These are phyloP conservation scores for Geothlypis trichas DNA, from an alignment of 2,113 vertebrate genomes.

Conservation along the genomic window DNA sequence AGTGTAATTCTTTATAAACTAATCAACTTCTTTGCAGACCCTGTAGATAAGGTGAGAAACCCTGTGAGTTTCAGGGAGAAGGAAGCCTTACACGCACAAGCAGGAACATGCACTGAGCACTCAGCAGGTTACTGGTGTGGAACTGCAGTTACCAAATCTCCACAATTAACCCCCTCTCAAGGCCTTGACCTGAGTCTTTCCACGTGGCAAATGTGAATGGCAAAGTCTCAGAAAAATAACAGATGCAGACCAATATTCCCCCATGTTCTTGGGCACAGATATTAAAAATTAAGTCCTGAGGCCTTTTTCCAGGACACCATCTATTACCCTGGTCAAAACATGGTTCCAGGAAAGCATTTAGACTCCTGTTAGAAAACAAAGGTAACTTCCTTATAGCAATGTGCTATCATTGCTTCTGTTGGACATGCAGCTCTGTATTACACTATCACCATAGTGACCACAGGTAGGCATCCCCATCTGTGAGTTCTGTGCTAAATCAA, in stretches of 20 bases:
- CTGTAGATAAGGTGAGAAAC: background rate
- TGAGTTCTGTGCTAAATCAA: background rate
- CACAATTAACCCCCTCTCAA: background rate
- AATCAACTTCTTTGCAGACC: background rate
- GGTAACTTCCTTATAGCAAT: background rate
- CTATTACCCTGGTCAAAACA: background rate
- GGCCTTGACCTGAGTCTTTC: background rate
- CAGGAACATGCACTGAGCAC: background rate
- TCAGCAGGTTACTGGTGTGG: background rate
- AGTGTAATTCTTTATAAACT: background rate
- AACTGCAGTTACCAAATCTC: background rate
- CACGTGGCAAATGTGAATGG: background rate
- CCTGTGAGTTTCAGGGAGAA: background rate
- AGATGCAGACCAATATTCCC: background rate
- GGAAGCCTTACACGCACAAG: accelerated
- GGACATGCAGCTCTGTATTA: accelerated
- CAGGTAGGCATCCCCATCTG: background rate
- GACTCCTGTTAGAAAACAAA: background rate
- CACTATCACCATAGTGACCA: accelerated
- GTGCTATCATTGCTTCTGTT: background rate
- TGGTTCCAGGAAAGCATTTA: background rate
- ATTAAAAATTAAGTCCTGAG: background rate
- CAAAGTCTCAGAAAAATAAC: background rate
- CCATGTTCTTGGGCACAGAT: background rate
- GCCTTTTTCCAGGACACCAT: background rate